Percentiles rank a stretch among this genome's conserved stretches.
Evolutionary conservation across 2,888 invertebrate species (phyloP).

Genomic region (Nysson spinosus): DNA sequence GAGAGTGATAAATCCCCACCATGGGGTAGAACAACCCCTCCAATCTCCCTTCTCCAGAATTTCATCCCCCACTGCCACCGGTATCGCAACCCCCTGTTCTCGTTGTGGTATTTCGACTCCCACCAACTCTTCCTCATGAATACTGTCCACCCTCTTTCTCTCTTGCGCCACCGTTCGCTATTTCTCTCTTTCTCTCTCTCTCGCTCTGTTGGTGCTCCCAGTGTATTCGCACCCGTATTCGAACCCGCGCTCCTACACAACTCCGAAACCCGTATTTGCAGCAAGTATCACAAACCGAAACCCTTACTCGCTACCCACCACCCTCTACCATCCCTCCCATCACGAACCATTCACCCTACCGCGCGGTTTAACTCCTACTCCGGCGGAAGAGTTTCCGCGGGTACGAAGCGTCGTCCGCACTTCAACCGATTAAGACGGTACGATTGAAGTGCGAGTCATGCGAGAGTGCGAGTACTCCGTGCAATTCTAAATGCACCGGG

Average conservation of each 20-base stretch:
- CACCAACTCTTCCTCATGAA: not conserved
- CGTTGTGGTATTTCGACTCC: too few relatives aligned
- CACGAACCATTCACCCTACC: slow-evolving; percentile 35
- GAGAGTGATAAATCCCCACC: slow-evolving; percentile 64
- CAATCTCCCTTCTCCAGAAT: slow-evolving; percentile 11
- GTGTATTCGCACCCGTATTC: slow-evolving; percentile 35
- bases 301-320: slow-evolving; percentile 13
- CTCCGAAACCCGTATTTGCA: slow-evolving; percentile 45
- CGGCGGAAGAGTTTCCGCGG: slow-evolving; percentile 32
- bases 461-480: slow-evolving; percentile 1
- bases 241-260: slow-evolving; percentile 24
- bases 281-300: slow-evolving; percentile 27
- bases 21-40: slow-evolving; percentile 10
- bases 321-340: slow-evolving; percentile 8
- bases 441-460: slow-evolving; percentile 26
- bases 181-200: not conserved
- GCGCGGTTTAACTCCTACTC: slow-evolving; percentile 44
- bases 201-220: not conserved
- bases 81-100: slow-evolving; percentile 19
- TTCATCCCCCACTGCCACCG: slow-evolving; percentile 13
- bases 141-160: not conserved
- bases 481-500: slow-evolving; percentile 21
- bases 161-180: slow-evolving; percentile 2
- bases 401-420: slow-evolving; percentile 25
- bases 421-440: slow-evolving; percentile 44